Conservation (phyloP, 2,888 invertebrate species). For the Charanyca ferruginea region DNA sequence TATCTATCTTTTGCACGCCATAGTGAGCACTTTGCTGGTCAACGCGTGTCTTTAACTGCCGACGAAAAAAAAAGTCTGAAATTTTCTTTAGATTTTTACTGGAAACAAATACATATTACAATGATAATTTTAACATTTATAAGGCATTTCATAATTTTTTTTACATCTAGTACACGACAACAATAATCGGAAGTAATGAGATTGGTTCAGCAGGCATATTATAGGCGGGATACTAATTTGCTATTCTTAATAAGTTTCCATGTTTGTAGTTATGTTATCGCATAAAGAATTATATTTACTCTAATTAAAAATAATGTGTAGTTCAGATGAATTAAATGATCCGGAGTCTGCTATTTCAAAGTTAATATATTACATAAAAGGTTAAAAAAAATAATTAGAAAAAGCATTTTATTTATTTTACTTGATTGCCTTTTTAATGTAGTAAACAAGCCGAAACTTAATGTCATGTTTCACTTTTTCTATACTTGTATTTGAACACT, state of each 20-base stretch:
- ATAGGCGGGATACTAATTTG: slow-evolving; percentile 51
- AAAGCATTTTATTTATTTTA: background rate
- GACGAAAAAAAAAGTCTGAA: slow-evolving; percentile 24
- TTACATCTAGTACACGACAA: slow-evolving; percentile 58
- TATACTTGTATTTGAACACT: slow-evolving; percentile 55
- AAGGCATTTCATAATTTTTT: slow-evolving; percentile 72
- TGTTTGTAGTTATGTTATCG: background rate
- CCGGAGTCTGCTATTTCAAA: background rate
- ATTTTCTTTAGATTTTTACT: slow-evolving; percentile 60
- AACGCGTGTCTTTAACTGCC: no score
- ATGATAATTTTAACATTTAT: slow-evolving; percentile 70
- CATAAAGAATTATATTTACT: background rate
- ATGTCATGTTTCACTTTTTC: slow-evolving; percentile 24
- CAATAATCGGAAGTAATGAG: slow-evolving; percentile 49
- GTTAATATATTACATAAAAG: no score
- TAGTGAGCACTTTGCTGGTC: no score
- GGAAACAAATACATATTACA: slow-evolving; percentile 73
- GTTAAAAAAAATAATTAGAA: no score
- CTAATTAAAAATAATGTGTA: background rate
- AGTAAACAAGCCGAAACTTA: slow-evolving; percentile 46
- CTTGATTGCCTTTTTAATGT: slow-evolving; percentile 1
- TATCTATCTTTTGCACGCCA: no score
- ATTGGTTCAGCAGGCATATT: slow-evolving; percentile 57
- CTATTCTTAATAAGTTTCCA: slow-evolving; percentile 7
- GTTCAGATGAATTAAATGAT: slow-evolving; percentile 16